Evolutionary conservation across 2,888 invertebrate species (phyloP).

Genomic region (Pomacea canaliculata): DNA sequence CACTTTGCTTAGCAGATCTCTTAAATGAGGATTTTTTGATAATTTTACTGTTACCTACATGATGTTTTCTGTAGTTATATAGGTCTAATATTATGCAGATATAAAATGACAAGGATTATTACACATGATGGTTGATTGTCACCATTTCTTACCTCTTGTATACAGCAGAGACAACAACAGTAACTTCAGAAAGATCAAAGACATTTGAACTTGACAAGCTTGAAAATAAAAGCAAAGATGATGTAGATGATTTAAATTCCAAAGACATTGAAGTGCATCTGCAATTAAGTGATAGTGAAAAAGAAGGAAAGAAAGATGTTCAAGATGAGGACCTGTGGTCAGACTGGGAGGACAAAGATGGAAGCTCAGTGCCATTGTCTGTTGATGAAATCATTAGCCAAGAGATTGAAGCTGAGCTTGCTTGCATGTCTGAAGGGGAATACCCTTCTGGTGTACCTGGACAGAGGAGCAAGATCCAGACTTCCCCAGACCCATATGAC

Average conservation of each 20-base stretch:
- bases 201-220: background rate
- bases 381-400: constrained; percentile 23
- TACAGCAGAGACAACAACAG: no score
- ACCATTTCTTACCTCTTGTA: no score
- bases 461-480: constrained; percentile 15
- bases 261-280: background rate
- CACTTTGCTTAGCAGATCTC: no score
- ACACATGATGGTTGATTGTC: no score
- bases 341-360: constrained; percentile 27
- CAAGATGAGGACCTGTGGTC: constrained; percentile 21
- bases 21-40: no score
- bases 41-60: no score
- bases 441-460: background rate
- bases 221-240: background rate
- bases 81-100: no score
- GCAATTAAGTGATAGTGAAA: no score
- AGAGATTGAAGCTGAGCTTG: constrained; percentile 30
- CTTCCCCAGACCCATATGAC: constrained; percentile 33
- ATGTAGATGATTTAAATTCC: background rate
- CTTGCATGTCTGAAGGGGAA: constrained; percentile 11
- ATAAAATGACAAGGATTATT: no score
- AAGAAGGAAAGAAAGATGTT: constrained; percentile 4
- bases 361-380: background rate
- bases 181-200: background rate
- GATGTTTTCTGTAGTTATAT: no score